Evolutionary conservation across 2,113 vertebrate species (phyloP).

Genomic region (Sylvia atricapilla): DNA sequence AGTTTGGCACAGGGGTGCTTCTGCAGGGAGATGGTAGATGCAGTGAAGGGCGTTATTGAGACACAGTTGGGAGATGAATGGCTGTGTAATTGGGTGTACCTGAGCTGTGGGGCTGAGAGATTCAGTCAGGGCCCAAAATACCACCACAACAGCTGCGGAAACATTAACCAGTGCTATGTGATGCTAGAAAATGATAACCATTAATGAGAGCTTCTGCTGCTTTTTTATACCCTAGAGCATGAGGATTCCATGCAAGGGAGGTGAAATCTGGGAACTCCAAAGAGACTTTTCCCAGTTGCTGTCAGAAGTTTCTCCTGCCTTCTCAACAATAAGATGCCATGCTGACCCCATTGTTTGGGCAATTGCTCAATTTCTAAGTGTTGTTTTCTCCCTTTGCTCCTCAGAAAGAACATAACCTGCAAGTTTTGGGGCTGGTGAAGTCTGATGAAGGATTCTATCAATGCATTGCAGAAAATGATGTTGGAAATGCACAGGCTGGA

Average conservation of each 20-base stretch:
- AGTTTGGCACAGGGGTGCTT: background rate
- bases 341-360: background rate
- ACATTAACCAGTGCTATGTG: background rate
- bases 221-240: background rate
- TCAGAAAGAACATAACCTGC: slow-evolving; percentile 96
- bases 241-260: background rate
- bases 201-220: background rate
- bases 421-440: slow-evolving; percentile 94
- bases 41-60: background rate
- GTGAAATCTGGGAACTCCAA: background rate
- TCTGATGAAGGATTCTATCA: slow-evolving; percentile 99
- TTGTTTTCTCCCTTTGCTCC: background rate
- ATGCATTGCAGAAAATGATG: slow-evolving; percentile 95
- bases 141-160: background rate
- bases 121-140: background rate
- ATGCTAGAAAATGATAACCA: background rate
- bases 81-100: background rate
- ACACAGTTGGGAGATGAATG: background rate
- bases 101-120: background rate
- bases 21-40: background rate
- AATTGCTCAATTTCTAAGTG: background rate
- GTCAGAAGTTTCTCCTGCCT: background rate
- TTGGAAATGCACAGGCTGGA: slow-evolving; percentile 89
- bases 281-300: background rate
- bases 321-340: fast-evolving